A percentile compares a stretch with the other conserved stretches of the same genome.
These are phyloP conservation scores for Aphis craccivora DNA, from an alignment of 1,140 invertebrate species.

Conservation along the genomic window DNA sequence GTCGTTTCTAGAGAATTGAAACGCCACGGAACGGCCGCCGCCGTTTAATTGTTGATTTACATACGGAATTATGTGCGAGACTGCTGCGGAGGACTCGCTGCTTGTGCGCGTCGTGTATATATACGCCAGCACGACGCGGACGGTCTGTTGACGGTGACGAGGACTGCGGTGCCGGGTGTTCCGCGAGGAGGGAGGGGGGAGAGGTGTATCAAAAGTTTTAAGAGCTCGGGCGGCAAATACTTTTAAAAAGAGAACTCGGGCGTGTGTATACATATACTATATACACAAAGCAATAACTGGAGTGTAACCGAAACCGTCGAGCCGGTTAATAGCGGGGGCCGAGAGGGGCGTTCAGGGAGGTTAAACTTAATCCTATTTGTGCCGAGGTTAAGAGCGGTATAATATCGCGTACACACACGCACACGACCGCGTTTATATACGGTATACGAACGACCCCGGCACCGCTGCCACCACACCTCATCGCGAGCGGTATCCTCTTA, in stretches of 20 bases:
- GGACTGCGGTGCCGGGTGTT: no score
- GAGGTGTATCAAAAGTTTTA: slow-evolving; percentile 43
- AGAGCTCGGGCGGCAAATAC: slow-evolving; percentile 34
- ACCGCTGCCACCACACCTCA: background rate
- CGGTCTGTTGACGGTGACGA: background rate
- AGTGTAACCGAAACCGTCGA: slow-evolving; percentile 57
- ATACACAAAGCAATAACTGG: slow-evolving; percentile 28
- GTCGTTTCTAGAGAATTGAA: slow-evolving; percentile 33
- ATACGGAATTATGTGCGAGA: background rate
- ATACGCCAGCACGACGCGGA: background rate
- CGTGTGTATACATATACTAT: background rate
- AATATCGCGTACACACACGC: background rate
- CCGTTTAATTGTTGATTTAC: slow-evolving; percentile 27
- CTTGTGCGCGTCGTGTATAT: background rate
- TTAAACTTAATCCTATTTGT: slow-evolving; percentile 56
- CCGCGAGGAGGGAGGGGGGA: background rate
- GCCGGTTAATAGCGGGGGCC: slow-evolving; percentile 34
- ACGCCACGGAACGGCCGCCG: background rate
- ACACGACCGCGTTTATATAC: background rate
- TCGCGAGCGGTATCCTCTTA: background rate
- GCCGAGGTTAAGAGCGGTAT: slow-evolving; percentile 52
- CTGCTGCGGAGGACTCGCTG: background rate
- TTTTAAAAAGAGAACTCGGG: slow-evolving; percentile 41
- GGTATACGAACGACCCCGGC: background rate
- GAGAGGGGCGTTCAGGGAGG: background rate